Conservation (phyloP, 2,888 invertebrate species). For the Plagiodera versicolora region DNA sequence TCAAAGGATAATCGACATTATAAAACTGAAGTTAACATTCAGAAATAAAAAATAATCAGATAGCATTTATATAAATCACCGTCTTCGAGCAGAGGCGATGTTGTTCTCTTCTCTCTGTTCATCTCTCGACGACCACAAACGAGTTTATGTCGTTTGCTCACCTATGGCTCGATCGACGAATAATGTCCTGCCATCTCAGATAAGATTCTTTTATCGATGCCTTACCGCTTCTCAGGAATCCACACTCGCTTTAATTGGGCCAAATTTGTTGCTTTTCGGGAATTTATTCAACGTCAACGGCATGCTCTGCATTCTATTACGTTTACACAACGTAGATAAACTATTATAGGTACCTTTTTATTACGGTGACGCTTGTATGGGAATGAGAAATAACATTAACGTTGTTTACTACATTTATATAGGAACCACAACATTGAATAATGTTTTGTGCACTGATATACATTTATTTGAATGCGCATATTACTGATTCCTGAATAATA, state of each 20-base stretch:
- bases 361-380: too few relatives aligned
- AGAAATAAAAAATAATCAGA: constrained; percentile 56
- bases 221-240: constrained; percentile 44
- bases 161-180: constrained; percentile 40
- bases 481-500: too few relatives aligned
- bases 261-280: constrained; percentile 42
- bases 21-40: constrained; percentile 57
- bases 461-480: too few relatives aligned
- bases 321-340: not conserved
- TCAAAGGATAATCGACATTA: constrained; percentile 57
- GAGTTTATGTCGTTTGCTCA: constrained; percentile 41
- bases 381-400: too few relatives aligned
- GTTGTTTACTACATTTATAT: too few relatives aligned
- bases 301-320: constrained; percentile 16
- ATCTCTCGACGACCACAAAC: constrained; percentile 34
- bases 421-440: too few relatives aligned
- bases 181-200: constrained; percentile 39
- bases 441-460: too few relatives aligned
- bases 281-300: constrained; percentile 20
- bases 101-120: constrained; percentile 10
- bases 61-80: constrained; percentile 56
- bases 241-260: constrained; percentile 41
- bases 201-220: constrained; percentile 45
- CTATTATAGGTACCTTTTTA: not conserved
- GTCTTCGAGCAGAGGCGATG: constrained; percentile 25